Base-by-base conservation (phyloP, 2,888 invertebrate genomes). In the Clostera curtula region DNA sequence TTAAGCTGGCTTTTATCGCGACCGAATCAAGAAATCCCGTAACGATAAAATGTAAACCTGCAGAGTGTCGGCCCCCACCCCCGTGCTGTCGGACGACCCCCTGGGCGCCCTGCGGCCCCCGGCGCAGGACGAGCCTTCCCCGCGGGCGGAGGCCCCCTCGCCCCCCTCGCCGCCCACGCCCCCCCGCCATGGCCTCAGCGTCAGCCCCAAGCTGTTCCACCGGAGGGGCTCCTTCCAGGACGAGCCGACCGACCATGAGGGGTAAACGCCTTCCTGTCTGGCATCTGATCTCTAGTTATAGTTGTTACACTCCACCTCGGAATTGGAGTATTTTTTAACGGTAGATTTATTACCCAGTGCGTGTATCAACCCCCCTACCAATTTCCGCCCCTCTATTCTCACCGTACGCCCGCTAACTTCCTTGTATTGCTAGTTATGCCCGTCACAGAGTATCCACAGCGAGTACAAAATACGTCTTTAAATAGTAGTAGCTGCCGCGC, bases 21-120 rank as follows among this genome's bases (percentile, higher is more conserved):
- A n/a, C n/a, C n/a, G n/a, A n/a, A n/a, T n/a, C n/a, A n/a, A n/a
- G n/a, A n/a, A n/a, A n/a, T n/a, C n/a, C n/a, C n/a, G n/a, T n/a
- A n/a, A n/a, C n/a, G n/a, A n/a, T n/a, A n/a, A n/a, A n/a, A n/a
- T n/a, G n/a, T n/a, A n/a, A n/a, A n/a, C n/a, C n/a, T n/a, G 0
- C 59, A 90, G 90, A 56, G 73, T 89, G 24, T 90, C 92, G 0
- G 90, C 90, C 16, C 86, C 95, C 30, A 95, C 95, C 2, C 93
- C 95, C 0, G 95, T 97, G 1, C 92, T 96, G 0, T 90, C 93
- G 57, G 95, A 96, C 69, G 97, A 97, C 77, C 97, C 97, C 0
- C 79, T 97, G 11, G 97, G 96, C 4, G 95, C 96, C 3, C 82
- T 96, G 2, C 70, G 85, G 30, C n/a, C n/a, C n/a, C 79, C 74